phyloP scores from a whole-genome alignment of 2,797 vertebrate species.

The Gouania willdenowi region DNA sequence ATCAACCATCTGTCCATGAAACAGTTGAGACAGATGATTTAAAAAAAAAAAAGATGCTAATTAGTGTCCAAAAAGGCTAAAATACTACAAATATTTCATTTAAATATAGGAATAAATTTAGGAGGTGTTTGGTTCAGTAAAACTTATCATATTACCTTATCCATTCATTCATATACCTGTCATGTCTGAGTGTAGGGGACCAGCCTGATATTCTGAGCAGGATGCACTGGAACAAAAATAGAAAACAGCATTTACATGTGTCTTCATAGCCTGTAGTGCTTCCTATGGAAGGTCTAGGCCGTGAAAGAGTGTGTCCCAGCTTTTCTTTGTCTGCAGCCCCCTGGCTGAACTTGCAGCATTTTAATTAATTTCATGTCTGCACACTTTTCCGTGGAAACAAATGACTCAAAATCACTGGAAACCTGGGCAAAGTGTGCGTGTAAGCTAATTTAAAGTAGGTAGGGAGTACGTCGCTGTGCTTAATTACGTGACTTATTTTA shows the following conservation, averaged over 20 bases:
- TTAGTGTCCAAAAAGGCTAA: too few relatives aligned
- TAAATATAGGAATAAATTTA: too few relatives aligned
- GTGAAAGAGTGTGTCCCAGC: constrained; percentile 28
- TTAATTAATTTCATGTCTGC: constrained; percentile 64
- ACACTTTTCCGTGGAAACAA: constrained; percentile 51
- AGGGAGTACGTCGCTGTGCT: constrained; percentile 13
- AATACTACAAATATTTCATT: too few relatives aligned
- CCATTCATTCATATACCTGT: too few relatives aligned
- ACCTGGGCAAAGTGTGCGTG: constrained; percentile 23
- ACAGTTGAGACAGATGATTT: background rate
- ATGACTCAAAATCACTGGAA: constrained; percentile 40
- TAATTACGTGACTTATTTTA: constrained; percentile 23
- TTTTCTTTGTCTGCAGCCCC: constrained; percentile 47
- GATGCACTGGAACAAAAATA: too few relatives aligned
- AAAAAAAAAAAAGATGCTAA: too few relatives aligned
- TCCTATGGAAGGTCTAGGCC: constrained; percentile 3
- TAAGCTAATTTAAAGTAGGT: constrained; percentile 26
- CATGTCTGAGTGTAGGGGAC: too few relatives aligned
- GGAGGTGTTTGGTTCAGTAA: too few relatives aligned
- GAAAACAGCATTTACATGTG: background rate
- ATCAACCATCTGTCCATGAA: background rate
- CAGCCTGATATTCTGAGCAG: too few relatives aligned
- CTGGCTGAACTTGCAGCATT: constrained; percentile 53
- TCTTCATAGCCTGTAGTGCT: constrained; percentile 1
- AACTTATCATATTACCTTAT: too few relatives aligned